phyloP scores from a whole-genome alignment of 2,888 invertebrate genomes.

The Hedychridium roseum region DNA sequence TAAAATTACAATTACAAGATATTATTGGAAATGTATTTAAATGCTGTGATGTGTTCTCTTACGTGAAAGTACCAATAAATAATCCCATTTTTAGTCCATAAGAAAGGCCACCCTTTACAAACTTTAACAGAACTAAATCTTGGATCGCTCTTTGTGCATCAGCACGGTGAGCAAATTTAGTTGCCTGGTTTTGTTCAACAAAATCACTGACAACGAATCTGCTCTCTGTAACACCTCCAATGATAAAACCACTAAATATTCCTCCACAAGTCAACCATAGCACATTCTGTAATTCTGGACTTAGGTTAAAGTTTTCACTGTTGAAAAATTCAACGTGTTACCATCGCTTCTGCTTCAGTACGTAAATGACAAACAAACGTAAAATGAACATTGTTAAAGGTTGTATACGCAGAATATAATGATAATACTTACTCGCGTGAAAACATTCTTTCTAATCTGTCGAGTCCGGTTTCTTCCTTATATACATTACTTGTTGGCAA shows the following conservation, averaged over 20 bases:
- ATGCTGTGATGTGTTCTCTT: slow-evolving; percentile 46
- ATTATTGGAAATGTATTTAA: neutral
- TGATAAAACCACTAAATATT: slow-evolving; percentile 70
- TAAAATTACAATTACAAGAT: neutral
- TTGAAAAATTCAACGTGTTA: too few species aligned
- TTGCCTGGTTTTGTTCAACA: slow-evolving; percentile 78
- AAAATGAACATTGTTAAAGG: too few species aligned
- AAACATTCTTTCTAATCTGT: slow-evolving; percentile 37
- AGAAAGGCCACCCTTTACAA: slow-evolving; percentile 76
- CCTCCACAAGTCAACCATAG: slow-evolving; percentile 68
- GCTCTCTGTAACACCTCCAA: slow-evolving; percentile 62
- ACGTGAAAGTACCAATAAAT: slow-evolving; percentile 78
- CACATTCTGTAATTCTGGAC: slow-evolving; percentile 67
- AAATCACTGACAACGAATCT: slow-evolving; percentile 68
- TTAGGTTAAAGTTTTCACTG: slow-evolving; percentile 73
- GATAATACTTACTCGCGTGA: slow-evolving; percentile 36
- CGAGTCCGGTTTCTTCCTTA: slow-evolving; percentile 19
- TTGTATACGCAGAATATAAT: neutral
- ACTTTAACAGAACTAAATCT: slow-evolving; percentile 69
- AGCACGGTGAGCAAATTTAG: slow-evolving; percentile 71
- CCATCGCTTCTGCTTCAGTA: too few species aligned
- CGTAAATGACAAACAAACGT: too few species aligned
- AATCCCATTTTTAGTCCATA: slow-evolving; percentile 76
- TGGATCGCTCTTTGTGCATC: slow-evolving; percentile 79
- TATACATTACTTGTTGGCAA: neutral